Percentiles rank a stretch among this genome's conserved stretches.
Conservation (phyloP, 2,113 vertebrate species). For the Atherinomorus stipes region DNA sequence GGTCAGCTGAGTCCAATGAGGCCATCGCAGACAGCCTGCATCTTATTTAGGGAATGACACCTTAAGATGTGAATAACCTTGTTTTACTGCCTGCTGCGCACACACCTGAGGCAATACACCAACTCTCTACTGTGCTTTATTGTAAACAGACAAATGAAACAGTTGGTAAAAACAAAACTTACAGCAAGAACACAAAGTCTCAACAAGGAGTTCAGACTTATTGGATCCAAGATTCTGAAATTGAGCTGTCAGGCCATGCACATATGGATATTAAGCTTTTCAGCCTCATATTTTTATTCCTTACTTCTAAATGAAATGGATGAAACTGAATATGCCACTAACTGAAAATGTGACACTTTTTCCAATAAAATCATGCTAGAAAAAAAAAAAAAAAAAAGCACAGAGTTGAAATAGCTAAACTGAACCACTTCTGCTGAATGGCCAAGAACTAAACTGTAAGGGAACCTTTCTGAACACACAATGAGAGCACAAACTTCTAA, state of each 20-base stretch:
- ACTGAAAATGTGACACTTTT: background rate
- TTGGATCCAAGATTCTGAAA: background rate
- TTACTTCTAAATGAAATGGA: background rate
- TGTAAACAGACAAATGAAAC: background rate
- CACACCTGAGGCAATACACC: background rate
- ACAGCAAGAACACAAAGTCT: no score
- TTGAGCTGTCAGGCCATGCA: background rate
- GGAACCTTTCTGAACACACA: background rate
- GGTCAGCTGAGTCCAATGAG: conserved; percentile 28
- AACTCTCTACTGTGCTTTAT: background rate
- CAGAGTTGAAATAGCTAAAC: no score
- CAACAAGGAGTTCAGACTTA: background rate
- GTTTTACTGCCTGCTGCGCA: background rate
- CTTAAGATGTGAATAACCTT: background rate
- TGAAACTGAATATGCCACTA: background rate
- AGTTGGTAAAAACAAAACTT: background rate
- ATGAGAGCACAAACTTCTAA: conserved; percentile 8
- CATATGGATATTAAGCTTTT: background rate
- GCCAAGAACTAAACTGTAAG: background rate
- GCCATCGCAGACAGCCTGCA: background rate
- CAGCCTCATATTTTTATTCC: background rate
- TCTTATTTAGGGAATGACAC: background rate
- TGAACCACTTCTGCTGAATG: no score
- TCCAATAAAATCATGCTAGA: no score
- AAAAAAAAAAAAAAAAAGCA: no score